These are phyloP conservation scores for Xenopus laevis DNA, from an alignment of 2,113 vertebrate genomes.

Conservation along the genomic window DNA sequence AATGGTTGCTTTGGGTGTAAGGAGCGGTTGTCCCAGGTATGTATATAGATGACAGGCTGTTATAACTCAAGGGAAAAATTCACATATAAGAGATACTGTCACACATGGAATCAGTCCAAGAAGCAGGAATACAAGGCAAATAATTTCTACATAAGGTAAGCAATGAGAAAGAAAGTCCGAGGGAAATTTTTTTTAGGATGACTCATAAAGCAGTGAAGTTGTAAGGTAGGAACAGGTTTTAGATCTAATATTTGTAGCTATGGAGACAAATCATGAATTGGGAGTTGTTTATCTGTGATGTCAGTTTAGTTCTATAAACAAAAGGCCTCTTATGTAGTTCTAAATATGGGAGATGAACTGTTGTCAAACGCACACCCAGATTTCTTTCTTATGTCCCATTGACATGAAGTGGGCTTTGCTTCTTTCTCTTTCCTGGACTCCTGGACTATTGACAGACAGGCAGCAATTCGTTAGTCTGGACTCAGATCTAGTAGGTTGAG, in stretches of 20 bases:
- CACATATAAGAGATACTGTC: too few species aligned
- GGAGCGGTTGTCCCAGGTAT: too few species aligned
- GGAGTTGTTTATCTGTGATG: conserved; percentile 50
- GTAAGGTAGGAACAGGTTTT: conserved; percentile 46
- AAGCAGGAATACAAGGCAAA: too few species aligned
- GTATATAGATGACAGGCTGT: too few species aligned
- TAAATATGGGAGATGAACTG: conserved; percentile 14
- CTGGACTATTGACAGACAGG: too few species aligned
- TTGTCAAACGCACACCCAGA: conserved; percentile 38
- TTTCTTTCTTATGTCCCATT: conserved; percentile 22
- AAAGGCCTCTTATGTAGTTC: conserved; percentile 46
- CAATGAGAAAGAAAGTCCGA: conserved; percentile 36
- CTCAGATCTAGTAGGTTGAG: too few species aligned
- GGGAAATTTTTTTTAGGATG: conserved; percentile 44
- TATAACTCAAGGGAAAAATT: too few species aligned
- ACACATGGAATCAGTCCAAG: too few species aligned
- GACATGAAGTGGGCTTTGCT: neutral
- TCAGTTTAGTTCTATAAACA: conserved; percentile 50
- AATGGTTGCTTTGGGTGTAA: too few species aligned
- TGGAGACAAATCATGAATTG: conserved; percentile 53
- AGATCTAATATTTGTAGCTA: conserved; percentile 48
- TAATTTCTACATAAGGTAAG: too few species aligned
- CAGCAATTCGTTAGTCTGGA: too few species aligned
- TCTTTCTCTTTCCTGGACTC: too few species aligned
- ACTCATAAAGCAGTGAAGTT: conserved; percentile 26